phyloP scores from a whole-genome alignment of 2,113 vertebrate species.

The Zootoca vivipara region DNA sequence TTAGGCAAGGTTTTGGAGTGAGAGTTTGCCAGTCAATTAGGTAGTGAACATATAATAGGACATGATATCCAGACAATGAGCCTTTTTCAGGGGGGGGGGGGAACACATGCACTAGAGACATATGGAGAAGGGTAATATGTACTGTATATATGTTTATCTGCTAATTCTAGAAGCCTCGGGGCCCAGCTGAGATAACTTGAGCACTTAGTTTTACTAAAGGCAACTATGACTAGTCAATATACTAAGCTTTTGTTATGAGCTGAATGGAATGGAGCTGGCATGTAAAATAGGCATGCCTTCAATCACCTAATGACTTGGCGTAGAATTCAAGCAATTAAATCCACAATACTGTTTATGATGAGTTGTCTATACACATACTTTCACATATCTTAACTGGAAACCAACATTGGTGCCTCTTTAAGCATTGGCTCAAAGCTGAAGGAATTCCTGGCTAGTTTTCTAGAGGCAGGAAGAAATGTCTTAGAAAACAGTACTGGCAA shows the following conservation, averaged over 20 bases:
- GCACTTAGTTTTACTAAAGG: too few relatives aligned
- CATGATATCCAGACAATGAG: too few relatives aligned
- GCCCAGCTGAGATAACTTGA: too few relatives aligned
- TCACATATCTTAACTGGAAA: background rate
- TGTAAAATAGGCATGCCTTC: background rate
- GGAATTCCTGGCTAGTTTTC: background rate
- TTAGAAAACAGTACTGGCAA: background rate
- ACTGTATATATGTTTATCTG: too few relatives aligned
- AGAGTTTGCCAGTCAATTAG: too few relatives aligned
- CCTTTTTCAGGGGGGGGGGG: too few relatives aligned
- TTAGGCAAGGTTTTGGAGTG: too few relatives aligned
- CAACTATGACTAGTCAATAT: too few relatives aligned
- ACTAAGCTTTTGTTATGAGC: background rate
- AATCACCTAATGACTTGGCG: background rate
- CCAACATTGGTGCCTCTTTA: background rate
- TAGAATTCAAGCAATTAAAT: background rate
- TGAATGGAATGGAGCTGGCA: background rate
- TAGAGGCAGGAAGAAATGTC: background rate
- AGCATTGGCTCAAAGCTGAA: background rate
- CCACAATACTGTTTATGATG: background rate
- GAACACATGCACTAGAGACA: too few relatives aligned
- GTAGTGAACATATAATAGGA: too few relatives aligned
- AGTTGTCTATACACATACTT: background rate
- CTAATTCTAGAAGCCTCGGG: too few relatives aligned
- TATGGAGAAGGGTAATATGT: too few relatives aligned